Evolutionary conservation across 2,888 invertebrate species (phyloP), one percentile per base, ranked within the genome.

Genomic region (Agapetus fuscipes): DNA sequence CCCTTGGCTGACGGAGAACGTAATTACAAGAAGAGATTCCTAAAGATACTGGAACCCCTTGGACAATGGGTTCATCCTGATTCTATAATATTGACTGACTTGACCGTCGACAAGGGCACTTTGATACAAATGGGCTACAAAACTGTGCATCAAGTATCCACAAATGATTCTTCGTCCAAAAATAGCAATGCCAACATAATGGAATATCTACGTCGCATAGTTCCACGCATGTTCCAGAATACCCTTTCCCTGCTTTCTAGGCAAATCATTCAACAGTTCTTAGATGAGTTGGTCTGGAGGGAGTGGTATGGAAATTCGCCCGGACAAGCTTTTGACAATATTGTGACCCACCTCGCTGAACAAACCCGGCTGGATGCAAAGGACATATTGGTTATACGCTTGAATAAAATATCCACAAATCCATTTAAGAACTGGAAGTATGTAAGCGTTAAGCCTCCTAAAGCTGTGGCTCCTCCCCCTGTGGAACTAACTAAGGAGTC

Each of bases 221-320:
- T 90, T 2, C 90, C 91, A 0, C 74, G 88, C 53, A 89, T 90
- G 88, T 91, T 90, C 64, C 83, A 89, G 66, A 89, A 87, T 50
- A 89, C 89, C 0, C 60, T 90, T 5, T 86, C 87, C 7, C 58
- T 88, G 48, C 63, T 91, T 1, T 87, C 85, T 2, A 71, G 86
- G 31, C 84, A 83, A 60, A 85, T 89, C 57, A 88, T 91, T 52
- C 91, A 91, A 59, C 88, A 89, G 59, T 90, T 90, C 59, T 63
- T 91, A 48, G 90, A 91, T 57, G 91, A 91, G 55, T 62, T 91
- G 12, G 82, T 88, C 9, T 91, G 91, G 90, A 72, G 91, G 40
- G 90, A 91, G 58, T 80, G 83, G 55, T 90, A 78, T 56, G 90
- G 89, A 0, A 72, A 77, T 3, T 80, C 83, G 1, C 78, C 89